These are phyloP conservation scores for Amblyopsis rosae DNA, from an alignment of 2,113 vertebrate genomes.

Conservation along the genomic window DNA sequence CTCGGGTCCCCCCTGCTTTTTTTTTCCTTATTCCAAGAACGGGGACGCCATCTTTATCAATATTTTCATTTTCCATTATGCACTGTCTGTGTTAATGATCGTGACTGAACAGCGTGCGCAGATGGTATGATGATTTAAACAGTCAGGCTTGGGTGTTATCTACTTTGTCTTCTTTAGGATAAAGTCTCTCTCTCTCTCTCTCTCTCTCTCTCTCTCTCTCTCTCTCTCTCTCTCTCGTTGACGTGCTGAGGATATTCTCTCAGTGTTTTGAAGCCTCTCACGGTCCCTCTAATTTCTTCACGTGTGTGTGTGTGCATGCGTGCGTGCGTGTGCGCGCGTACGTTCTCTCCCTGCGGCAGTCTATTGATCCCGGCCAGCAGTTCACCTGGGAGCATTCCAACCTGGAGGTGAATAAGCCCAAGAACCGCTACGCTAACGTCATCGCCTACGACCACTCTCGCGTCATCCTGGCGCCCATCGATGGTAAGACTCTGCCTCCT, in stretches of 20 bases:
- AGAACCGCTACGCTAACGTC: conserved; percentile 98
- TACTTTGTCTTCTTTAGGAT: conserved; percentile 18
- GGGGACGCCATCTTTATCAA: conserved; percentile 52
- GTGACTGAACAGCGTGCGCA: conserved; percentile 34
- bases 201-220: conserved; percentile 36
- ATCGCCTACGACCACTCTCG: conserved; percentile 98
- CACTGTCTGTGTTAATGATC: conserved; percentile 49
- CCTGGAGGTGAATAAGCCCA: conserved; percentile 98
- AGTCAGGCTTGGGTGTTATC: conserved; percentile 15
- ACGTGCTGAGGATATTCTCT: conserved; percentile 15
- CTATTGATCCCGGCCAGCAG: conserved; percentile 98
- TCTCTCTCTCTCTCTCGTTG: conserved; percentile 11
- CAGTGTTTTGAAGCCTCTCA: neutral
- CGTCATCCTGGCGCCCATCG: conserved; percentile 92
- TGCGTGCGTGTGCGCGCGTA: conserved; percentile 3
- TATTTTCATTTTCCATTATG: conserved; percentile 57
- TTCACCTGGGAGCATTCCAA: conserved; percentile 99
- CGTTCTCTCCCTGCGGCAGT: conserved; percentile 73
- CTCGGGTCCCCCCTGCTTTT: conserved; percentile 5
- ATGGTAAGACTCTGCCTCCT: conserved; percentile 76
- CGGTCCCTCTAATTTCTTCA: conserved; percentile 8
- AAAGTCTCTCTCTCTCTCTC: conserved; percentile 22
- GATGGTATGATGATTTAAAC: conserved; percentile 44
- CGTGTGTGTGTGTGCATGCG: conserved; percentile 12
- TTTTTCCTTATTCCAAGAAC: conserved; percentile 1